Conservation (phyloP, 2,113 vertebrate genomes). For the Caloenas nicobarica region DNA sequence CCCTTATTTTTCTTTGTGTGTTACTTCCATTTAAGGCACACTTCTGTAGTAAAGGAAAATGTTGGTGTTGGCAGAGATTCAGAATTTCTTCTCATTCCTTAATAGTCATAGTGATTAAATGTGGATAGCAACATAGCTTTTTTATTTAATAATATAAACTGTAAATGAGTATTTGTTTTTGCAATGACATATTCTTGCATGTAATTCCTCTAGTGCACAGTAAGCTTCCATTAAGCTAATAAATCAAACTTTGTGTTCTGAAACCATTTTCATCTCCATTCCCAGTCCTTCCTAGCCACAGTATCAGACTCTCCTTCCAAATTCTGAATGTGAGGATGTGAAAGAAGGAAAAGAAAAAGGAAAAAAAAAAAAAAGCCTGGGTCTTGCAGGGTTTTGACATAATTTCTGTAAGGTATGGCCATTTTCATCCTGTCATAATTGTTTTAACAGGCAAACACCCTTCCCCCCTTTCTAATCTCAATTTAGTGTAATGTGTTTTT, state of each 20-base stretch:
- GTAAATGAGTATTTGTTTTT: neutral
- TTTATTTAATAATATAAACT: neutral
- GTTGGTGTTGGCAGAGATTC: conserved; percentile 23
- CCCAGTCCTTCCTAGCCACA: neutral
- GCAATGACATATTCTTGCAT: neutral
- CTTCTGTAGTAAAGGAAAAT: conserved; percentile 36
- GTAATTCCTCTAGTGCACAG: neutral
- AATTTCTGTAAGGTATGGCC: neutral
- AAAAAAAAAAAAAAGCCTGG: no score
- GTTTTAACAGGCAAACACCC: neutral
- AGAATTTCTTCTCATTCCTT: neutral
- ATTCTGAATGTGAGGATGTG: neutral
- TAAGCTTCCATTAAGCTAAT: neutral
- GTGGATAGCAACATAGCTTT: neutral
- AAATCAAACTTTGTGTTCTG: neutral
- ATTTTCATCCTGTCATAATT: neutral
- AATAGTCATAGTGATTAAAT: conserved; percentile 3
- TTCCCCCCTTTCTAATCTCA: neutral
- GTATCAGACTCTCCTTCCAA: neutral
- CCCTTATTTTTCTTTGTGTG: neutral
- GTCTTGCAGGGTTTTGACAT: neutral
- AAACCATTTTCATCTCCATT: neutral
- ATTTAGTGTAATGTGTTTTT: neutral
- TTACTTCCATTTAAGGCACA: conserved; percentile 35
- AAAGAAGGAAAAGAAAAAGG: neutral